Evolutionary conservation across 2,888 invertebrate species (phyloP), one percentile per base, ranked within the genome.

Genomic region (Trileptium ribeirensis): DNA sequence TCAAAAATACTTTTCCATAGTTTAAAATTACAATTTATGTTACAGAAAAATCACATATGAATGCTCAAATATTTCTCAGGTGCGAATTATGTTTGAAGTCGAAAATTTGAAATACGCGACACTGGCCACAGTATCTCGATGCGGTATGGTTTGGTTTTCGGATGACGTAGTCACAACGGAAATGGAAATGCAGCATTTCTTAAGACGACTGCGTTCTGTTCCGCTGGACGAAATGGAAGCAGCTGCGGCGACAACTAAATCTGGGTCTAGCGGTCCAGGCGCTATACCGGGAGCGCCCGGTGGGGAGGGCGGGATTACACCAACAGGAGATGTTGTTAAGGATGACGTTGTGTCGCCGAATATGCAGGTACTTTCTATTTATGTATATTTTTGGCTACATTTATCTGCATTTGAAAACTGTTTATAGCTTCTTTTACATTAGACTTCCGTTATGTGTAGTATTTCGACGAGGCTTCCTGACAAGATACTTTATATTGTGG

Each of bases 101-200:
- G 97, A 99, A 92, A 99, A 99, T 90, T 90, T 99, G 87, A 96
- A 95, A 89, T 98, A 95, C 89, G 99, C 99, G 0, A 99, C 99
- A 0, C 91, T 99, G 84, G 99, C 99, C 31, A 99, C 99, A 0
- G 99, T 99, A 0, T 97, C 97, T 1, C 95, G 99, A 89, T 99
- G 99, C 89, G 99, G 99, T 84, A 99, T 99, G 99, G 97, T 99
- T 70, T 99, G 99, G 99, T 99, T 99, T 92, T 97, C 96, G 15
- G 98, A 99, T 89, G 98, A 99, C 89, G 97, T 99, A 0, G 92
- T 99, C 2, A 95, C 96, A 0, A 95, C 96, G 0, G 98, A 98
- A 90, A 99, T 99, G 99, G 94, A 98, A 86, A 97, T 97, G 90
- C 97, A 98, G 88, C 95, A 98, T 90, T 99, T 95, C 90, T 91